phyloP scores from a whole-genome alignment of 2,113 vertebrate species.

The Edolisoma coerulescens region DNA sequence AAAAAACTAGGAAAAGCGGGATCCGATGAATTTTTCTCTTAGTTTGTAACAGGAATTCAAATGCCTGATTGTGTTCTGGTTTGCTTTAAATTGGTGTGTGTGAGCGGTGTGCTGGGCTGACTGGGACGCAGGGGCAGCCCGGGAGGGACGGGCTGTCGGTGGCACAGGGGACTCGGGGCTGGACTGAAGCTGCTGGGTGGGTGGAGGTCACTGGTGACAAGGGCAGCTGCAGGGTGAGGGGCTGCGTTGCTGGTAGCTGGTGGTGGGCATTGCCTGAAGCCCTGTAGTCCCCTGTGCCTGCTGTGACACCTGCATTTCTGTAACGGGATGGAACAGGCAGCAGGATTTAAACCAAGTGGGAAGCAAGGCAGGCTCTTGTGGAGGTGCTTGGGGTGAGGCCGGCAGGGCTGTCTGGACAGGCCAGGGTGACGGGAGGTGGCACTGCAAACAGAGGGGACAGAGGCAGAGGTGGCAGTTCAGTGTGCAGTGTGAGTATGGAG shows the following conservation, averaged over 20 bases:
- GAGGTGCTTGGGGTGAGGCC: background rate
- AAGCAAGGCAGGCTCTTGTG: background rate
- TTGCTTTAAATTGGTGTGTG: background rate
- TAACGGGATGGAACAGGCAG: background rate
- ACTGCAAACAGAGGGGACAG: background rate
- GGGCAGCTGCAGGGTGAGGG: accelerated
- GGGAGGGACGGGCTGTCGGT: accelerated
- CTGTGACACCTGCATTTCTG: accelerated
- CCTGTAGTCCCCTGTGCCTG: background rate
- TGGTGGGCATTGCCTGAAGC: accelerated
- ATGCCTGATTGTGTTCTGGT: accelerated
- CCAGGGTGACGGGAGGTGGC: background rate
- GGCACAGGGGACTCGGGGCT: background rate
- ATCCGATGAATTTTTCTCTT: background rate
- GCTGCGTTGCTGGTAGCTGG: accelerated
- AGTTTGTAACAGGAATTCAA: background rate
- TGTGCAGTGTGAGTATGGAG: background rate
- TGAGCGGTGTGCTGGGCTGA: accelerated
- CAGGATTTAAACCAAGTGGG: accelerated
- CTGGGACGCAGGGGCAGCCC: background rate
- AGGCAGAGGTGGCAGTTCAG: background rate
- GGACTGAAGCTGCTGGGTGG: accelerated
- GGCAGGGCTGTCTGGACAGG: background rate
- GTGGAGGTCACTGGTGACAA: background rate
- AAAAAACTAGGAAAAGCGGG: accelerated